Base-by-base conservation (phyloP, 2,888 invertebrate species). In the Synergus laeviventris region DNA sequence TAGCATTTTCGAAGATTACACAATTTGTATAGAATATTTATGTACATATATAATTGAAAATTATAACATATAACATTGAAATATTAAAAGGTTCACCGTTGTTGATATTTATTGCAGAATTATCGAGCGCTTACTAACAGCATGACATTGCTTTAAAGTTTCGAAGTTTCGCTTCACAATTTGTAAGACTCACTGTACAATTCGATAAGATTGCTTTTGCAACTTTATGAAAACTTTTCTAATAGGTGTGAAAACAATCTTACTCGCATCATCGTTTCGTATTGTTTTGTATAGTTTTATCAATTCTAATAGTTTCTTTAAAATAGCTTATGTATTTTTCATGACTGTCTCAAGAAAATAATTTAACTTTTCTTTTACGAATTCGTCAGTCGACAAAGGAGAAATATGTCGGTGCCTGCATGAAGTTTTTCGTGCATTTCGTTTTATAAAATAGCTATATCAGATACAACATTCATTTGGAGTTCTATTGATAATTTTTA, bases 401-500 rank as follows among this genome's bases (percentile, higher is more conserved):
- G 76, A 78, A 74, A 80, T 77, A 80, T 87, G 89, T 89, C 89
- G 89, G 89, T 89, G 89, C 89, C 89, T 89, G 89, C 89, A 89
- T 88, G 83, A 78, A 78, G 80, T 79, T 76, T 79, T 75, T 59
- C 59, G 59, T 59, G 59, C 21, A 21, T 59, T 24, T 11, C 24
- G 59, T 24, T 59, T 59, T 14, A 59, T 59, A 1, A 59, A 24
- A 24, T 24, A 21, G 21, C 24, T 59, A 24, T 59, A 24, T 59
- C 24, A 59, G 24, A 59, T 5, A 24, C 24, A 59, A 9, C 11
- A 24, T 21, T 59, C 0, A 21, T 56, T 56, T 21, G 24, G 24
- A 18, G 24, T 14, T 59, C 24, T 59, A 24, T 11, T 5, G 5
- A 0, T 4, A 31, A 31, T 5, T 39, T 11, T 39, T 39, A 39